A percentile compares a stretch with the other conserved stretches of the same genome.
These are phyloP conservation scores for Arvicanthis niloticus DNA, from an alignment of 2,113 vertebrate species.

Conservation along the genomic window DNA sequence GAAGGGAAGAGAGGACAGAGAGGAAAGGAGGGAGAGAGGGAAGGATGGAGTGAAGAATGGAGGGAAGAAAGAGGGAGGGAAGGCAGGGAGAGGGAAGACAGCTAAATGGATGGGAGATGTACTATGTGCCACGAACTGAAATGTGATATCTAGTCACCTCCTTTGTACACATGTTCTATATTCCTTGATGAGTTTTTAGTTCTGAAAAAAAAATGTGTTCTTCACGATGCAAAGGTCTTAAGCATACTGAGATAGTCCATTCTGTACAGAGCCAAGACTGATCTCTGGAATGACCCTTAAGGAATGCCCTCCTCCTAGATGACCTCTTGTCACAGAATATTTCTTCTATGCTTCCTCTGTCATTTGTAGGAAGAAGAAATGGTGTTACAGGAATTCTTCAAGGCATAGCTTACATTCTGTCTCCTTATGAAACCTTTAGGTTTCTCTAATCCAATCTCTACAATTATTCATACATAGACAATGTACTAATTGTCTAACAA, in stretches of 20 bases:
- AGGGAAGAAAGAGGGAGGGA: no score
- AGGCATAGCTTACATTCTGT: background rate
- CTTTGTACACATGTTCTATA: background rate
- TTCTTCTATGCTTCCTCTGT: background rate
- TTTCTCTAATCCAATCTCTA: background rate
- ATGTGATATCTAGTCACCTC: background rate
- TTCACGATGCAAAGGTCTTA: background rate
- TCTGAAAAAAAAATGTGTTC: background rate
- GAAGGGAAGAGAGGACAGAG: background rate
- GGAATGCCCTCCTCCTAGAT: background rate
- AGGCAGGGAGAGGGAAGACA: background rate
- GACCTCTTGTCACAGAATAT: background rate
- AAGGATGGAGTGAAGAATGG: no score
- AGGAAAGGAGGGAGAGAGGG: background rate
- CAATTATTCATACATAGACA: background rate
- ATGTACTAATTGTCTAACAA: background rate
- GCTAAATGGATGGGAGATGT: background rate
- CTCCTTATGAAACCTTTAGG: background rate
- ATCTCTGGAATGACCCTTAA: background rate
- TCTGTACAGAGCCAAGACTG: background rate
- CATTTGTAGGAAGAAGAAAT: background rate
- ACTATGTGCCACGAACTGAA: background rate
- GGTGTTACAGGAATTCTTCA: background rate
- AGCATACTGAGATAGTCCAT: background rate
- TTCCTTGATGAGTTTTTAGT: conserved; percentile 24